Evolutionary conservation across 1,140 invertebrate species (phyloP).

Genomic region (Penaeus indicus): DNA sequence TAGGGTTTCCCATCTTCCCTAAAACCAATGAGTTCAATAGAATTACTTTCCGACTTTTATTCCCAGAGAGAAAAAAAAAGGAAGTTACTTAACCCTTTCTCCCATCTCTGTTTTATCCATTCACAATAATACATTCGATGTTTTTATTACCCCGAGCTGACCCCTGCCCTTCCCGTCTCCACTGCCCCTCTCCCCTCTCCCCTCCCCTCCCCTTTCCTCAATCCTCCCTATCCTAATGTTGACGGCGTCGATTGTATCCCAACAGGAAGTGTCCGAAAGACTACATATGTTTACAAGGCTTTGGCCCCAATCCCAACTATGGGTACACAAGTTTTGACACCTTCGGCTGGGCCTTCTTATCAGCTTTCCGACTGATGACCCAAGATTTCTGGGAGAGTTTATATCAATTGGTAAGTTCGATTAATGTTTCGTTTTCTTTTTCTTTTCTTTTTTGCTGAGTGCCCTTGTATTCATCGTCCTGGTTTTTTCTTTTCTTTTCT

Average conservation of each 20-base stretch:
- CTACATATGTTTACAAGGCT: slow-evolving; percentile 92
- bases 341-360: slow-evolving; percentile 96
- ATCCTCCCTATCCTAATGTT: background rate
- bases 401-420: slow-evolving; percentile 86
- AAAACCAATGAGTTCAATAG: background rate
- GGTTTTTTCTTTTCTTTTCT: background rate
- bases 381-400: slow-evolving; percentile 99
- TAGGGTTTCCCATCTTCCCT: background rate
- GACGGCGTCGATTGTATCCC: slow-evolving; percentile 47
- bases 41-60: background rate
- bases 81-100: background rate
- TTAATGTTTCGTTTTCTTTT: background rate
- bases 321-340: slow-evolving; percentile 98
- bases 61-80: too few species aligned
- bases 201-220: background rate
- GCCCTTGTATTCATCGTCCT: slow-evolving; percentile 10
- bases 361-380: slow-evolving; percentile 97
- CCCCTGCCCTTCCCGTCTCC: background rate
- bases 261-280: slow-evolving; percentile 84
- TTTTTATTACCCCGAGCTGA: background rate
- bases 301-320: slow-evolving; percentile 95
- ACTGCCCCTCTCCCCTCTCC: background rate
- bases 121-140: background rate
- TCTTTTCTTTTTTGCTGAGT: slow-evolving; percentile 7
- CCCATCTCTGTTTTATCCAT: background rate